Evolutionary conservation across 2,797 vertebrate species (phyloP).

Genomic region (Poeciliopsis turneri): DNA sequence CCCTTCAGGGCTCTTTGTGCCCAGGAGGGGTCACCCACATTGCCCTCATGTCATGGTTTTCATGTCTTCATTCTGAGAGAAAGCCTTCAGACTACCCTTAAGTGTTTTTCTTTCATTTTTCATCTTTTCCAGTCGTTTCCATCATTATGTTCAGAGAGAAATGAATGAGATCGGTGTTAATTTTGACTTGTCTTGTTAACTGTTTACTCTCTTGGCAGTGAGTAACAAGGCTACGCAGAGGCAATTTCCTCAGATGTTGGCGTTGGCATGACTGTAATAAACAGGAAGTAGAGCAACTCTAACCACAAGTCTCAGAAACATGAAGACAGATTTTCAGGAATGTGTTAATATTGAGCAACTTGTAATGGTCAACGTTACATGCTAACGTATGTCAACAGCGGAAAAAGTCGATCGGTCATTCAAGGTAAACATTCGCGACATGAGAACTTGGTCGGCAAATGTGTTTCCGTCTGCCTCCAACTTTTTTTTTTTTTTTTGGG

Average conservation of each 20-base stretch:
- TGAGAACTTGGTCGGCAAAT: background rate
- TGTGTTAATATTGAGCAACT: too few relatives aligned
- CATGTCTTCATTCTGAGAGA: background rate
- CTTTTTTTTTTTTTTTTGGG: too few relatives aligned
- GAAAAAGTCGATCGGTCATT: too few relatives aligned
- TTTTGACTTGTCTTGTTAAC: background rate
- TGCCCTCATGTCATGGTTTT: background rate
- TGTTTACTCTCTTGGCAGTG: background rate
- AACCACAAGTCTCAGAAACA: too few relatives aligned
- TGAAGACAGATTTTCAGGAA: too few relatives aligned
- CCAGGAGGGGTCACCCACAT: constrained; percentile 1
- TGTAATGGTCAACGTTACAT: too few relatives aligned
- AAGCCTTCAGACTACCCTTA: background rate
- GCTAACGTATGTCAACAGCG: too few relatives aligned
- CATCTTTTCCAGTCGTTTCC: background rate
- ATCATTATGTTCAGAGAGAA: background rate
- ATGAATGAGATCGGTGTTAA: background rate
- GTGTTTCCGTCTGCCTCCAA: background rate
- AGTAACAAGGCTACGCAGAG: background rate
- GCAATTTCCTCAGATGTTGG: too few relatives aligned
- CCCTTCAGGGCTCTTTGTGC: constrained; percentile 39
- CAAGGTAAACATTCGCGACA: background rate
- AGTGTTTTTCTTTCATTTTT: background rate
- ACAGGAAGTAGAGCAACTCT: too few relatives aligned
- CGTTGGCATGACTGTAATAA: too few relatives aligned